Conservation (phyloP, 2,797 vertebrate genomes). For the Lagocephalus sceleratus region DNA sequence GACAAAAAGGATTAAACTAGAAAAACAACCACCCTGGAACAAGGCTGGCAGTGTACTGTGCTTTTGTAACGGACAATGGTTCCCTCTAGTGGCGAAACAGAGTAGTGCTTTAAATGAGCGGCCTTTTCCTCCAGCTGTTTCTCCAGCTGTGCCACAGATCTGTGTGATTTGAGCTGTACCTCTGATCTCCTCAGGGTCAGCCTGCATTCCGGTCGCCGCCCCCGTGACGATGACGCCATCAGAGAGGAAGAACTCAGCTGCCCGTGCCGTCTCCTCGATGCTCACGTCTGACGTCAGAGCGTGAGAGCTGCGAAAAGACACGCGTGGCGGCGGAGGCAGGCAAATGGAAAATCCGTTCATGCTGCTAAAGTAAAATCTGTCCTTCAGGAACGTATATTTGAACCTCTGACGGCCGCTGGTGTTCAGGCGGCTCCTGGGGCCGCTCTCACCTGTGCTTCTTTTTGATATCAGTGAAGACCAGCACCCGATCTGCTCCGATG, state of each 20-base stretch:
- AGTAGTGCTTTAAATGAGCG: not conserved
- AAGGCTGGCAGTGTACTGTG: no score
- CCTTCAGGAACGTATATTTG: no score
- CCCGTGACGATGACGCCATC: conserved; percentile 85
- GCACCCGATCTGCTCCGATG: conserved; percentile 82
- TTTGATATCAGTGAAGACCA: conserved; percentile 89
- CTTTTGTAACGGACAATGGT: not conserved
- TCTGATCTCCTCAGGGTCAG: conserved; percentile 75
- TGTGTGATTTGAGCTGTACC: conserved; percentile 55
- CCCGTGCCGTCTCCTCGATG: conserved; percentile 75
- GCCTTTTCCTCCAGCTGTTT: no score
- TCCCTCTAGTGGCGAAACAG: conserved; percentile 38
- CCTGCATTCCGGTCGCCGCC: conserved; percentile 72
- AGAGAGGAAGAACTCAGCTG: conserved; percentile 86
- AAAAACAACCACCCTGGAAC: no score
- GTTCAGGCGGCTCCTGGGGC: no score
- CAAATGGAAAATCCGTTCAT: no score
- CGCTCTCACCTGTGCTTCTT: conserved; percentile 85
- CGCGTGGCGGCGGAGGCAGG: no score
- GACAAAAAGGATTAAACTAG: no score
- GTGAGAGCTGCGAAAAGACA: conserved; percentile 74
- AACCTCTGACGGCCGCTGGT: no score
- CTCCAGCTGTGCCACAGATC: no score
- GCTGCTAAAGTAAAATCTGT: no score
- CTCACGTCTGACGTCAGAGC: conserved; percentile 82